Base-by-base conservation (phyloP, 2,113 vertebrate species). In the Pantherophis guttatus region DNA sequence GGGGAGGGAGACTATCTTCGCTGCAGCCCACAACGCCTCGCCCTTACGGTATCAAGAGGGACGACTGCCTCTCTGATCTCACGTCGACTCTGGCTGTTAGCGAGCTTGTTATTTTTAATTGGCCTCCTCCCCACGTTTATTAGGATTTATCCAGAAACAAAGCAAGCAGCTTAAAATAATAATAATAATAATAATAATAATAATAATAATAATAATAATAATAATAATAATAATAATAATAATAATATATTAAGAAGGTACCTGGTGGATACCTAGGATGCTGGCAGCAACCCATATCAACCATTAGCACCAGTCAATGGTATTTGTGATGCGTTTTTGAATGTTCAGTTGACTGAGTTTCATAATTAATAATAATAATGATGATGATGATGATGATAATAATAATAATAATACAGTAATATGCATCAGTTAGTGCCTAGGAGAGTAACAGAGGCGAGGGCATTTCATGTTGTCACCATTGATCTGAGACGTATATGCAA, bases 91-190 rank as follows among this genome's bases (percentile, higher is more conserved):
- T n/a, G 87, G 44, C 91, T 87, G 59, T n/a, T 81, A 52, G 62
- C 57, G 87, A 85, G 54, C 39, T 58, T 92, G 92, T 86, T 90
- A 17, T 53, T 59, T 90, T 62, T 90, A 87, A 90, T 90, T 65
- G 50, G 65, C 13, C 26, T 57, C 8, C 50, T 58, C 89, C 86
- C 65, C 24, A 70, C 23, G 19, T 55, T 23, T 23, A 11, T 48
- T 58, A 70, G 75, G 50, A 92, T n/a, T 91, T 88, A 13, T 81
- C 93, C 91, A 65, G 55, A 90, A 86, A 87, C 57, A 54, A 90
- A 90, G 44, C 87, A 86, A 59, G n/a, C 89, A 44, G 13, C 44
- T 57, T 52, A 5, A 33, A n/a, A 58, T 8, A 23, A 58, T 8
- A 58, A 58, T 17, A 55, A 58, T 24, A 24, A 62, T 62, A 5